Evolutionary conservation across 2,797 vertebrate species (phyloP).

Genomic region (Takifugu ocellatus): DNA sequence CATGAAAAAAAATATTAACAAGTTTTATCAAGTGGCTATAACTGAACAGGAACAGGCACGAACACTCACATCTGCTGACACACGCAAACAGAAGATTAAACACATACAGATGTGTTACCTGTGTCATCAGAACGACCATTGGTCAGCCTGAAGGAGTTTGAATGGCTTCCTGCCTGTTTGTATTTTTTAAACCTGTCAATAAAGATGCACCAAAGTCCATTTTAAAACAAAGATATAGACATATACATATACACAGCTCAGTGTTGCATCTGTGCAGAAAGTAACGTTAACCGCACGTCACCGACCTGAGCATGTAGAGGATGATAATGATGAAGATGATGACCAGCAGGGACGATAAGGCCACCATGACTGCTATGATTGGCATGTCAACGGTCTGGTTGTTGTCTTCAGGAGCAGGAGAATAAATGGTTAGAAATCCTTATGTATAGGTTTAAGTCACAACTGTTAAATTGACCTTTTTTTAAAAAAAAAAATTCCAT

Average conservation of each 20-base stretch:
- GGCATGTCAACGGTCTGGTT: slow-evolving; percentile 83
- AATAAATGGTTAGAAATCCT: background rate
- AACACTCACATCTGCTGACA: slow-evolving; percentile 18
- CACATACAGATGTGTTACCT: slow-evolving; percentile 74
- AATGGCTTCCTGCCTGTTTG: slow-evolving; percentile 97
- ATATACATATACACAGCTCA: background rate
- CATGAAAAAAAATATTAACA: slow-evolving; percentile 16
- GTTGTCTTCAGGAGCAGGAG: slow-evolving; percentile 33
- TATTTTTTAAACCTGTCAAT: slow-evolving; percentile 94
- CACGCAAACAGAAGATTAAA: slow-evolving; percentile 11
- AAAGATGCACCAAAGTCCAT: slow-evolving; percentile 35
- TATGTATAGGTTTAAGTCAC: background rate
- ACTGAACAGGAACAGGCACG: no score
- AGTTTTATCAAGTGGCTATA: slow-evolving; percentile 28
- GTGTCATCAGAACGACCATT: slow-evolving; percentile 94
- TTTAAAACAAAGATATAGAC: slow-evolving; percentile 12
- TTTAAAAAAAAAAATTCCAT: no score
- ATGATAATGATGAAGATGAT: slow-evolving; percentile 99
- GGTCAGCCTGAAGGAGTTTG: slow-evolving; percentile 93
- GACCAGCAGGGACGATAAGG: slow-evolving; percentile 92
- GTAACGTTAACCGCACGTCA: slow-evolving; percentile 8
- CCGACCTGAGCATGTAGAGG: slow-evolving; percentile 98
- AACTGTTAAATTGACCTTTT: slow-evolving; percentile 8
- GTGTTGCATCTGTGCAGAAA: slow-evolving; percentile 12
- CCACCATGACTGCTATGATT: slow-evolving; percentile 97